Conservation (phyloP, 1,140 invertebrate species). For the Campodea augens region DNA sequence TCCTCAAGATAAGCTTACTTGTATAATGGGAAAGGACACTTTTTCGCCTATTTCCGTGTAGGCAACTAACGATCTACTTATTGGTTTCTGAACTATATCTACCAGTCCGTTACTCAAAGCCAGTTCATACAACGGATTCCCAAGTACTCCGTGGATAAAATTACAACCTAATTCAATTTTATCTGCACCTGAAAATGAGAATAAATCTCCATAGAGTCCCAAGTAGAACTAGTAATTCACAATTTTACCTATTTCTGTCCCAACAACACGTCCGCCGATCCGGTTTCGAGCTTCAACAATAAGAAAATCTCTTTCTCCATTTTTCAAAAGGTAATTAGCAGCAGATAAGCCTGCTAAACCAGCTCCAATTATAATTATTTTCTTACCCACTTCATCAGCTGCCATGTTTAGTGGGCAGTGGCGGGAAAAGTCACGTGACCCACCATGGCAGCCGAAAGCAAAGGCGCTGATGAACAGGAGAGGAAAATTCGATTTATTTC, state of each 20-base stretch:
- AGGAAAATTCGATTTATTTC: conserved; percentile 24
- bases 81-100: conserved; percentile 58
- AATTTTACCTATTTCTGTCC: conserved; percentile 43
- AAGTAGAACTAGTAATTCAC: not conserved
- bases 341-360: conserved; percentile 71
- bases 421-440: no score
- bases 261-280: conserved; percentile 59
- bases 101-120: conserved; percentile 62
- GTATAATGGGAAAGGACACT: conserved; percentile 55
- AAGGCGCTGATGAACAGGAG: conserved; percentile 9
- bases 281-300: conserved; percentile 59
- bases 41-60: conserved; percentile 68
- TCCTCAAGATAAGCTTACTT: conserved; percentile 25
- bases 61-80: conserved; percentile 68
- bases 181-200: conserved; percentile 23
- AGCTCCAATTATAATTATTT: conserved; percentile 69
- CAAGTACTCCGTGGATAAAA: conserved; percentile 81
- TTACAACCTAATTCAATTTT: conserved; percentile 73
- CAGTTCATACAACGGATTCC: conserved; percentile 67
- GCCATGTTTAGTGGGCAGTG: conserved; percentile 11
- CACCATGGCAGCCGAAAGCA: conserved; percentile 11
- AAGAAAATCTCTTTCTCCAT: conserved; percentile 54
- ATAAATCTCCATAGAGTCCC: no score
- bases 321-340: conserved; percentile 62
- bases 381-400: not conserved